Evolutionary conservation across 2,797 vertebrate species (phyloP).

Genomic region (Taeniopygia guttata): DNA sequence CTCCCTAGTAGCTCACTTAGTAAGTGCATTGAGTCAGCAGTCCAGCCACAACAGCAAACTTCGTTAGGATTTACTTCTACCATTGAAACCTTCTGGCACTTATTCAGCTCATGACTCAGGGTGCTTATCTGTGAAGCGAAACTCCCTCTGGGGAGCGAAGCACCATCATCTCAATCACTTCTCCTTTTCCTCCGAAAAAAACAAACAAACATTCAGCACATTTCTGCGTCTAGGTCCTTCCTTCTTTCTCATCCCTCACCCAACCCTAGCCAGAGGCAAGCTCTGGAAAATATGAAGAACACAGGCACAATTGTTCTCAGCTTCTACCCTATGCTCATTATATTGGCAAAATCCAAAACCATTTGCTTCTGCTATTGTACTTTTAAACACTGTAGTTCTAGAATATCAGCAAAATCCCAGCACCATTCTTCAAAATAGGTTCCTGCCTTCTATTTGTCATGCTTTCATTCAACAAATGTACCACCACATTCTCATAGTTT

Average conservation of each 20-base stretch:
- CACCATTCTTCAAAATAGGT: neutral
- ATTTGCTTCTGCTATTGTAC: neutral
- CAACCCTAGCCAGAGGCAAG: slow-evolving; percentile 40
- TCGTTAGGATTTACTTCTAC: slow-evolving; percentile 39
- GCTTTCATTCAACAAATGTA: neutral
- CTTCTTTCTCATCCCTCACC: neutral
- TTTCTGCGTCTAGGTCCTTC: slow-evolving; percentile 18
- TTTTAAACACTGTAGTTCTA: neutral
- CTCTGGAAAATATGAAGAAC: neutral
- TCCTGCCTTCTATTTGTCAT: neutral
- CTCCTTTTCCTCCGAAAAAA: slow-evolving; percentile 36
- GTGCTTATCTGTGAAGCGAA: slow-evolving; percentile 52
- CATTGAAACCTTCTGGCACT: slow-evolving; percentile 19
- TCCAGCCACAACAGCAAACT: slow-evolving; percentile 21
- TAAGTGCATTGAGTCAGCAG: slow-evolving; percentile 61
- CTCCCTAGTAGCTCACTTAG: slow-evolving; percentile 49
- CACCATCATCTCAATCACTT: slow-evolving; percentile 26
- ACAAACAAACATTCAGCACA: slow-evolving; percentile 29
- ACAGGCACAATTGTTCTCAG: neutral
- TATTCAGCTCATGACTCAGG: slow-evolving; percentile 52
- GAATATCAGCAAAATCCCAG: neutral
- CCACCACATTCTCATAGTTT: neutral
- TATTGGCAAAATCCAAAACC: neutral
- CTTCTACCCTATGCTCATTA: neutral
- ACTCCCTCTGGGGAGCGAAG: slow-evolving; percentile 42